These are phyloP conservation scores for Theristicus caerulescens DNA, from an alignment of 2,113 vertebrate genomes.

Conservation along the genomic window DNA sequence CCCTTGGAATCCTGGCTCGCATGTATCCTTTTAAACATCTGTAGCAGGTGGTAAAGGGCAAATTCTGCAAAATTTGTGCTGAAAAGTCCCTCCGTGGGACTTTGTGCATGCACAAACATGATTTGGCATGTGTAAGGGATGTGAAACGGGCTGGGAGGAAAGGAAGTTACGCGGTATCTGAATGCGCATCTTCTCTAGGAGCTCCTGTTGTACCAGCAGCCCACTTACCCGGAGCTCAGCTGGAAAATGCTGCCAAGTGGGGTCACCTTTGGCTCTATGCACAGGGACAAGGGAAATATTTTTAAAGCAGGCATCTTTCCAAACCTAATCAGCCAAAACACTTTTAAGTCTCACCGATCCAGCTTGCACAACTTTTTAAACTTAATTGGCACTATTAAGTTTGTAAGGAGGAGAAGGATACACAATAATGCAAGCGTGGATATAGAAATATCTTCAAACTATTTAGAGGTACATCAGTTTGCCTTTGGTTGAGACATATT, in stretches of 20 bases:
- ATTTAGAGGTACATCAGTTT: background rate
- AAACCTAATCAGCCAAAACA: background rate
- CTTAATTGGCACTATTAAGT: background rate
- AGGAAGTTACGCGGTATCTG: background rate
- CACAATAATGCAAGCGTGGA: background rate
- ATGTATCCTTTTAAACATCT: background rate
- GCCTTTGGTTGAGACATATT: background rate
- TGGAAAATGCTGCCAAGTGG: background rate
- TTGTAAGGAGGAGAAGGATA: background rate
- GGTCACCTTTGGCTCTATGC: background rate
- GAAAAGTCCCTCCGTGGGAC: background rate
- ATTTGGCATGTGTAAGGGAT: background rate
- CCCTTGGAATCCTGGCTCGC: background rate
- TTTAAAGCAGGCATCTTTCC: background rate
- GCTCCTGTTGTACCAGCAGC: background rate
- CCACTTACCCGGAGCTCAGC: background rate
- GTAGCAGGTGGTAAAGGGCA: background rate
- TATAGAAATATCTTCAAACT: background rate
- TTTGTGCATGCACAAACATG: background rate
- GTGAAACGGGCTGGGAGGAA: background rate
- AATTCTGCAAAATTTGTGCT: background rate
- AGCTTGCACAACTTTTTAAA: background rate
- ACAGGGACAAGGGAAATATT: background rate
- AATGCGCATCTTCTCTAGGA: background rate
- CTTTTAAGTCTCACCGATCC: background rate